Evolutionary conservation across 2,888 invertebrate genomes (phyloP).

Genomic region (Rhimphoctona megacephalus): DNA sequence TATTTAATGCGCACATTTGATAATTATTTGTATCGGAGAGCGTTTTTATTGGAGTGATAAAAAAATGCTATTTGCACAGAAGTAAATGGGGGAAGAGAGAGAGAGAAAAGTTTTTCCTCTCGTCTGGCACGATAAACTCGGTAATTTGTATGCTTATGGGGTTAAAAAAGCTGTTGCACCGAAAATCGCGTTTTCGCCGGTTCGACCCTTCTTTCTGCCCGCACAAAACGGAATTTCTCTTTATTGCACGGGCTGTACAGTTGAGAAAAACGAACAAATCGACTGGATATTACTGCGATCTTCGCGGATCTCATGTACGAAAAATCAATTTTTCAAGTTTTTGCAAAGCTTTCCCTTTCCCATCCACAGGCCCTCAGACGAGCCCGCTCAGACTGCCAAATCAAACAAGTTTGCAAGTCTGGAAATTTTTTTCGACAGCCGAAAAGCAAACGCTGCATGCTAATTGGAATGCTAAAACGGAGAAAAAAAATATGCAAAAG

Average conservation of each 20-base stretch:
- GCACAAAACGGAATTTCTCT: not conserved
- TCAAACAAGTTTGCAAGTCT: too few species aligned
- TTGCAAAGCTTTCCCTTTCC: too few species aligned
- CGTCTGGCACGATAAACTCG: conserved; percentile 39
- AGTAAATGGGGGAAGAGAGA: not conserved
- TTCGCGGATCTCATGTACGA: not conserved
- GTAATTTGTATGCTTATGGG: conserved; percentile 55
- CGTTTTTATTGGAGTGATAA: not conserved
- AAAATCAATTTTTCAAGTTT: not conserved
- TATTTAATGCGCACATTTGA: not conserved
- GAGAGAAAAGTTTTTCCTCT: not conserved
- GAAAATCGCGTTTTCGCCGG: not conserved
- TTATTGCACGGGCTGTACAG: not conserved
- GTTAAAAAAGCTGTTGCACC: not conserved
- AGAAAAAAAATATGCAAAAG: too few species aligned
- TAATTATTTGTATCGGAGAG: not conserved
- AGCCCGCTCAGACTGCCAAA: too few species aligned
- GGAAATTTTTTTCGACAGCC: too few species aligned
- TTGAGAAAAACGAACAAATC: not conserved
- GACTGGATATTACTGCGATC: not conserved
- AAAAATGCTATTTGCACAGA: not conserved
- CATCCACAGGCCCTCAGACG: too few species aligned
- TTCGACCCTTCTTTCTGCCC: not conserved
- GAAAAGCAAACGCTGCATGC: too few species aligned
- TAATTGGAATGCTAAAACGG: too few species aligned